Evolutionary conservation across 1,140 invertebrate species (phyloP), one percentile per base, ranked within the genome.

Genomic region (Diachasma alloeum): DNA sequence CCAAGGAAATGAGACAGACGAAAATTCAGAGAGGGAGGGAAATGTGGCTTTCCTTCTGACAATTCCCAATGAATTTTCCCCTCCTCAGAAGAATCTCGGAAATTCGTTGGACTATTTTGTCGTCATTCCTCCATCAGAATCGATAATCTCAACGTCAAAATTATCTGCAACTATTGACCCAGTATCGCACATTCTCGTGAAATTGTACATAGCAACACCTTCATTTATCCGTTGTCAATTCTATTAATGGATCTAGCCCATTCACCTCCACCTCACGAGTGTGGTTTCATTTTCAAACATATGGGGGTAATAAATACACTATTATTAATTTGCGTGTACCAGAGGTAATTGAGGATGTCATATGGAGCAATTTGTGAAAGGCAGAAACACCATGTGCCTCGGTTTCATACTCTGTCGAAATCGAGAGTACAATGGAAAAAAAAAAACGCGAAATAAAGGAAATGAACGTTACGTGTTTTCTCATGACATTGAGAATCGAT

Each of bases 281-380:
- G 31, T 31, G 31, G 31, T 31, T 31, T 31, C 2, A 44, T 39
- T 73, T 73, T 44, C 70, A 5, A 26, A 46, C 24, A 53, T 31
- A 48, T 46, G 48, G 70, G 22, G n/a, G 9, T 2, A 53, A 22
- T 22, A 72, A 44, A 48, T 31, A 9, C 70, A 70, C 66, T 68
- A 68, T 68, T 68, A 67, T 67, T 31, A 75, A 68, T 68, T 75
- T 31, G 63, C 73, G 63, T 75, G 73, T 68, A 75, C n/a, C 26
- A 44, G 37, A 46, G 26, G 68, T 75, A 46, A 75, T 75, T 75
- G 74, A 53, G 74, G 74, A 67, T 69, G 67, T 19, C 44, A 75
- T 75, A 75, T 63, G 73, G 63, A 42, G n/a, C 24, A 44, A 13
- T 53, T 56, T 36, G 44, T 56, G 46, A 36, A 68, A 26, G 56